These are phyloP conservation scores for Gambelia wislizenii DNA, from an alignment of 2,797 vertebrate species.

Conservation along the genomic window DNA sequence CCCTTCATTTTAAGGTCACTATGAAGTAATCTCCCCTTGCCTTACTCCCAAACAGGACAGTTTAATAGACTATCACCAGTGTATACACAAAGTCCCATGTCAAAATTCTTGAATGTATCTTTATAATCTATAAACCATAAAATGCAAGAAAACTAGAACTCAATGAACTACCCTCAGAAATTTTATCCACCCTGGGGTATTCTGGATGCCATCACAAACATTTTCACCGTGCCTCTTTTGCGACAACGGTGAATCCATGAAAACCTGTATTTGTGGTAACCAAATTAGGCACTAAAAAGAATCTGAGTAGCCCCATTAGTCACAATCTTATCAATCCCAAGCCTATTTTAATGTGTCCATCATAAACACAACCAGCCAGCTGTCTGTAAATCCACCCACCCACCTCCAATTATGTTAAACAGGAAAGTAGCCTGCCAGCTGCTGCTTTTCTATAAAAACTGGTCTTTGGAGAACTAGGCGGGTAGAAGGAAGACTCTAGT, in stretches of 20 bases:
- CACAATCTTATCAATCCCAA: constrained; percentile 23
- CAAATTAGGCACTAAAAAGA: constrained; percentile 30
- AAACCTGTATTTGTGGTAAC: constrained; percentile 5
- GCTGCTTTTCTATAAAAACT: constrained; percentile 26
- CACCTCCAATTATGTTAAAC: background rate
- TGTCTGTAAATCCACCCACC: constrained; percentile 29
- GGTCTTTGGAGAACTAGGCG: background rate
- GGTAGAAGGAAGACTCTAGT: background rate
- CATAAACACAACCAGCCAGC: constrained; percentile 13
- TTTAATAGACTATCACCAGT: background rate
- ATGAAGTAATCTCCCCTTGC: background rate
- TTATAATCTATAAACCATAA: background rate
- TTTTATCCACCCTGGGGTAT: background rate
- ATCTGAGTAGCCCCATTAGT: background rate
- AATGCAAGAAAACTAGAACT: background rate
- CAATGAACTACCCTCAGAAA: background rate
- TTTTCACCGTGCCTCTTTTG: constrained; percentile 12
- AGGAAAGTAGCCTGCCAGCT: constrained; percentile 34
- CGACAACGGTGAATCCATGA: background rate
- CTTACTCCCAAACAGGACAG: background rate
- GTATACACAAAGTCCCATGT: background rate
- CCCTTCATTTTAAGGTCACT: background rate
- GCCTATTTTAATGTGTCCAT: background rate
- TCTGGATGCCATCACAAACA: background rate
- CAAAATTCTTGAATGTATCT: background rate